Percentiles rank a stretch among this genome's conserved stretches.
Conservation (phyloP, 2,797 vertebrate species). For the Siniperca obscura region DNA sequence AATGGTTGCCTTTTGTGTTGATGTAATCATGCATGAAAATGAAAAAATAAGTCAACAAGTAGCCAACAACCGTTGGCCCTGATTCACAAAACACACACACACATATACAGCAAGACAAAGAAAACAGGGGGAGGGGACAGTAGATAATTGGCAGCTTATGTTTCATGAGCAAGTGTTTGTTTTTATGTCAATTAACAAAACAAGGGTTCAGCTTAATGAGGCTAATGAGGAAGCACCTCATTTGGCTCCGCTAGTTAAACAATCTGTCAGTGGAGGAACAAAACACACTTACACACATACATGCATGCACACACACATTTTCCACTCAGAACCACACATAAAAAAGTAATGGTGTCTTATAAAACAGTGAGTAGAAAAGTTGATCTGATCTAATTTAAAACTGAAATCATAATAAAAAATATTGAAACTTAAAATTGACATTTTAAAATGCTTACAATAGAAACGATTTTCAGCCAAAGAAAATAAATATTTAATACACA, state of each 20-base stretch:
- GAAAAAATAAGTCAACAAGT: neutral
- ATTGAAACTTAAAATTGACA: neutral
- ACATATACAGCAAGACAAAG: conserved; percentile 10
- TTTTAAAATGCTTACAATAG: neutral
- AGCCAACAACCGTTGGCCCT: conserved; percentile 19
- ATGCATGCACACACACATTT: neutral
- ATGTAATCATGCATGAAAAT: neutral
- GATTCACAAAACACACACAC: conserved; percentile 23
- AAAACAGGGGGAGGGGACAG: conserved; percentile 46
- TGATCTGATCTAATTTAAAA: neutral
- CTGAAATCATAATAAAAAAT: conserved; percentile 10
- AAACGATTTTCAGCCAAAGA: conserved; percentile 20
- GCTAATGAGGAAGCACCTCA: conserved; percentile 74
- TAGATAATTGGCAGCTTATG: conserved; percentile 66
- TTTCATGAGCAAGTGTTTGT: conserved; percentile 77
- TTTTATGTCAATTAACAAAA: conserved; percentile 81
- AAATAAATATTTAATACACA: conserved; percentile 23
- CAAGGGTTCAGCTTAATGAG: conserved; percentile 76
- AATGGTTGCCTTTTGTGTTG: neutral
- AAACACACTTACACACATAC: conserved; percentile 19
- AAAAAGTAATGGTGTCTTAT: neutral
- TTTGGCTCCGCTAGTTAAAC: conserved; percentile 68
- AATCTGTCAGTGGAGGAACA: conserved; percentile 54
- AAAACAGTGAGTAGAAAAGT: neutral
- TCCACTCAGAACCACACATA: neutral